Percentiles rank a stretch among this genome's conserved stretches.
Evolutionary conservation across 2,797 vertebrate genomes (phyloP).

Genomic region (Meda fulgida): DNA sequence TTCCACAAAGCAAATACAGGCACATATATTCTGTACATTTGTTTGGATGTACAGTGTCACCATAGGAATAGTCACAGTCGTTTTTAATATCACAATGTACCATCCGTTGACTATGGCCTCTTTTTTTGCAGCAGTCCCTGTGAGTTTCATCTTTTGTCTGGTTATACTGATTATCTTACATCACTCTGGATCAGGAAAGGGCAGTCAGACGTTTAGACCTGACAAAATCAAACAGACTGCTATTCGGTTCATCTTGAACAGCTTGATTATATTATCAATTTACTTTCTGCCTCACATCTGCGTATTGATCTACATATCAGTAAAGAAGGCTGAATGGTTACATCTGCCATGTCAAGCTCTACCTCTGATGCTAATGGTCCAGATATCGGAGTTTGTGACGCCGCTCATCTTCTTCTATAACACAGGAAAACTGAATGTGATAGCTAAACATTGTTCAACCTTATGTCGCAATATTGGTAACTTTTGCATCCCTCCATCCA

Average conservation of each 20-base stretch:
- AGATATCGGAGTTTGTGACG: background rate
- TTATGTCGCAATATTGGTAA: background rate
- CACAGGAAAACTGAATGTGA: constrained; percentile 1
- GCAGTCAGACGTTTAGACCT: background rate
- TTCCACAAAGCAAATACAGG: background rate
- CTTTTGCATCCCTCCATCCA: background rate
- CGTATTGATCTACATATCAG: background rate
- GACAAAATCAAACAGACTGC: constrained; percentile 49
- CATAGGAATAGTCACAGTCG: background rate
- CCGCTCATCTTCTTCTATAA: constrained; percentile 40
- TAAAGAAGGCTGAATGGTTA: background rate
- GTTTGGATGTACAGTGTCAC: constrained; percentile 42
- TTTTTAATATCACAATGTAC: background rate
- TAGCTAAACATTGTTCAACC: background rate
- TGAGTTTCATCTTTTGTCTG: background rate
- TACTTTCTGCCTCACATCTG: constrained; percentile 38
- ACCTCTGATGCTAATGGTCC: background rate
- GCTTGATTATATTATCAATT: background rate
- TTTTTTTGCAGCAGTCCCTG: background rate
- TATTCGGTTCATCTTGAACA: constrained; percentile 38
- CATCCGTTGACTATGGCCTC: background rate
- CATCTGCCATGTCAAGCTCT: constrained; percentile 13
- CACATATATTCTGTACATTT: background rate
- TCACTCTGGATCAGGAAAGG: background rate
- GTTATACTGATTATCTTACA: constrained; percentile 23